A percentile compares a stretch with the other conserved stretches of the same genome.
phyloP scores from a whole-genome alignment of 2,113 vertebrate genomes.

The Megatriorchis doriae region DNA sequence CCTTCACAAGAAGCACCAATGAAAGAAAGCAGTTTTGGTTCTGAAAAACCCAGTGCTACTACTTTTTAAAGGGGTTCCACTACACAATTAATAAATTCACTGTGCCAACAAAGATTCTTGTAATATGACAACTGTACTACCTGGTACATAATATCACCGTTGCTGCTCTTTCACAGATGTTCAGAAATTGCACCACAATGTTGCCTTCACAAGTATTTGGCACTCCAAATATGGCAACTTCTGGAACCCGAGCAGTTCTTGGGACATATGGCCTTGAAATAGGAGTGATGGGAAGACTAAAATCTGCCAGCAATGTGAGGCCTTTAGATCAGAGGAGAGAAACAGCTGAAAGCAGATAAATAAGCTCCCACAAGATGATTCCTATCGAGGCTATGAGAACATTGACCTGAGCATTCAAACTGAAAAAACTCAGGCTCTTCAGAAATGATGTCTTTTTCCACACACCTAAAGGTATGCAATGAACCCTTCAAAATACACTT shows the following conservation, averaged over 20 bases:
- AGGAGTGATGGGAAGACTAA: background rate
- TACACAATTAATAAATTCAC: background rate
- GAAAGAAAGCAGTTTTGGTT: background rate
- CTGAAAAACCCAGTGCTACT: background rate
- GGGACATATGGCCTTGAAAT: rapidly evolving
- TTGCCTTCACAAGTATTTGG: background rate
- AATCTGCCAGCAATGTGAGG: background rate
- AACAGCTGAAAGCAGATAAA: background rate
- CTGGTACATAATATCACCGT: rapidly evolving
- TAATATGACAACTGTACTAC: rapidly evolving
- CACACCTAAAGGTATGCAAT: background rate
- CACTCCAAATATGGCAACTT: background rate
- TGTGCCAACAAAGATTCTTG: background rate
- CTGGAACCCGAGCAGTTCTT: background rate
- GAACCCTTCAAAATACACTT: background rate
- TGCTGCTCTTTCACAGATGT: background rate
- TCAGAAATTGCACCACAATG: rapidly evolving
- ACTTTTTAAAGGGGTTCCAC: background rate
- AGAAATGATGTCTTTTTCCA: background rate
- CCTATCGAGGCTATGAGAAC: background rate
- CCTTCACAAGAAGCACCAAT: background rate
- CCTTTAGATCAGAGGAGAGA: background rate
- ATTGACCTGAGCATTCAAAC: background rate
- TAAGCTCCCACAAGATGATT: background rate
- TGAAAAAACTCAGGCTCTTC: background rate